These are phyloP conservation scores for Megaceryle torquata DNA, from an alignment of 2,113 vertebrate species.

Conservation along the genomic window DNA sequence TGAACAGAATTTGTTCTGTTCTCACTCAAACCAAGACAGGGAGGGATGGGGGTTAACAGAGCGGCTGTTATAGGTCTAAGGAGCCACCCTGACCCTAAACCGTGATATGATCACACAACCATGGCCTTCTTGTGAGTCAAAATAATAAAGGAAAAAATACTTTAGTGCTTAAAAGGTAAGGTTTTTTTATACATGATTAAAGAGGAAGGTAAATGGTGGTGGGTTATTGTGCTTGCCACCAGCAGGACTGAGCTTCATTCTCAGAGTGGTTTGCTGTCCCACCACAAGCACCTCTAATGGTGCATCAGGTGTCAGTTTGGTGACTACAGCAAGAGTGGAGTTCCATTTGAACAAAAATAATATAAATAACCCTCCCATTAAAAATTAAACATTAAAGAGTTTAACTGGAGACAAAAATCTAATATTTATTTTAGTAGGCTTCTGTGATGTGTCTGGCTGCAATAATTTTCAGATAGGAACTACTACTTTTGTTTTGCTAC, in stretches of 20 bases:
- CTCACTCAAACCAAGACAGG: no score
- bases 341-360: not conserved
- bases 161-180: not conserved
- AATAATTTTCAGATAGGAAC: not conserved
- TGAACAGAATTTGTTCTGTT: no score
- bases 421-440: not conserved
- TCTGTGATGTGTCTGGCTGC: not conserved
- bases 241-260: not conserved
- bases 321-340: not conserved
- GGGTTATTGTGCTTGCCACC: not conserved
- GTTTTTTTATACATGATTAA: not conserved
- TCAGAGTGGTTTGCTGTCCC: not conserved
- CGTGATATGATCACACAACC: not conserved
- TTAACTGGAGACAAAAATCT: not conserved
- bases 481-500: not conserved
- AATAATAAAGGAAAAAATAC: not conserved
- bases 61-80: no score
- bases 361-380: not conserved
- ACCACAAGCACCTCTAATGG: not conserved
- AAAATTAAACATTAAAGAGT: not conserved
- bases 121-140: accelerated
- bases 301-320: not conserved
- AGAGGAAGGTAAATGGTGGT: not conserved
- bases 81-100: no score
- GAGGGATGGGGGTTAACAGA: no score